Base-by-base conservation (phyloP, 2,888 invertebrate species). In the Drosophila testacea region DNA sequence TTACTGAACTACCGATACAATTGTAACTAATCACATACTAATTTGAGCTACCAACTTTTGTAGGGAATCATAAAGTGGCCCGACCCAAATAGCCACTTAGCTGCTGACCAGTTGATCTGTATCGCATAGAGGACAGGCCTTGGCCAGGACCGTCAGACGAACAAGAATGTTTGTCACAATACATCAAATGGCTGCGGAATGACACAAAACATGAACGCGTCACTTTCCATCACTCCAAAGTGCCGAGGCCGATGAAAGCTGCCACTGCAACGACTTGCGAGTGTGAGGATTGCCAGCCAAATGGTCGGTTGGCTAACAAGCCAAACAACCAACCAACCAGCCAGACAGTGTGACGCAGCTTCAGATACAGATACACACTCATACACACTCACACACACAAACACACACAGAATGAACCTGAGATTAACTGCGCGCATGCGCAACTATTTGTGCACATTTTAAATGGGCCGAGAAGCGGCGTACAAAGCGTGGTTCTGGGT, bases 201-300 rank as follows among this genome's bases (percentile, higher is more conserved):
- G 91, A 91, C 91, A 91, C 91, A 91, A 91, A 91, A 91, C 91
- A 91, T 91, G 91, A 88, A 90, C 91, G 90, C 88, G 91, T 91
- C 91, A 91, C 90, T 91, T 91, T 91, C 90, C 91, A 91, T 91
- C 91, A 91, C 91, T 90, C 91, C 89, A 89, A 89, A 88, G 89
- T 89, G 91, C 82, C 88, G 89, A 54, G 66, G 46, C 77, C 84
- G 84, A 83, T 79, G 79, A 73, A 71, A 75, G 74, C 68, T 59
- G 44, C 70, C 63, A 67, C 65, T 57, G 55, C n/a, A 22, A 32
- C 32, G 50, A 70, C 22, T 46, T 41, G 63, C 36, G 56, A 69
- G 75, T 67, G 76, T 59, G 66, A 68, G 73, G 75, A 76, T 63
- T 64, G 76, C 68, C 79, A 73, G 73, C 77, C 77, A 79, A 73